phyloP scores from a whole-genome alignment of 2,888 invertebrate species.

The Apeira syringaria region DNA sequence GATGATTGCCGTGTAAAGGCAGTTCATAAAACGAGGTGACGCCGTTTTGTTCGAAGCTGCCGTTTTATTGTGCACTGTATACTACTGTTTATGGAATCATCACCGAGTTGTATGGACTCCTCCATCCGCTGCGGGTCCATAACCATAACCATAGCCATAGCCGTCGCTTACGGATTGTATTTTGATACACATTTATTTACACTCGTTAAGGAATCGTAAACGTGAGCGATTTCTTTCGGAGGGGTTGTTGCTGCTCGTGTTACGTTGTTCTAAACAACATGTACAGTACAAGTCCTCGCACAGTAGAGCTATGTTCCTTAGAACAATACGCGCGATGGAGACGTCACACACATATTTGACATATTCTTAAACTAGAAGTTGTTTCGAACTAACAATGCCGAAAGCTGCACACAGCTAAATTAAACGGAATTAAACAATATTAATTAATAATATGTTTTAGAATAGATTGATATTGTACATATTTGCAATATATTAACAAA shows the following conservation, averaged over 20 bases:
- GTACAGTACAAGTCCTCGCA: slow-evolving; percentile 13
- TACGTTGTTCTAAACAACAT: slow-evolving; percentile 34
- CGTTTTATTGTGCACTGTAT: slow-evolving; percentile 80
- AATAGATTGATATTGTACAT: too few relatives aligned
- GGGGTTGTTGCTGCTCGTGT: slow-evolving; percentile 10
- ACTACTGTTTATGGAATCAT: slow-evolving; percentile 83
- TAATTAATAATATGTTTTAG: too few relatives aligned
- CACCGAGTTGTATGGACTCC: slow-evolving; percentile 79
- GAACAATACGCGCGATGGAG: too few relatives aligned
- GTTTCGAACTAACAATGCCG: too few relatives aligned
- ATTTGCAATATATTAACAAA: too few relatives aligned
- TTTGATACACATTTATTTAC: slow-evolving; percentile 73
- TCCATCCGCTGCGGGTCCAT: slow-evolving; percentile 73
- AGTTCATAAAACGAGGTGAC: slow-evolving; percentile 75
- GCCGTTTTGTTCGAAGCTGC: slow-evolving; percentile 72
- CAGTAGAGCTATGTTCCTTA: not conserved
- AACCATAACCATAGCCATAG: too few relatives aligned
- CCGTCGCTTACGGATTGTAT: slow-evolving; percentile 75
- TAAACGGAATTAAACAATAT: too few relatives aligned
- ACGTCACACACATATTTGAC: too few relatives aligned
- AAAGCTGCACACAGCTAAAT: too few relatives aligned
- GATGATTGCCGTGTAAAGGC: slow-evolving; percentile 54
- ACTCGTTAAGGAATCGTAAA: slow-evolving; percentile 55
- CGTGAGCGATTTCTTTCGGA: slow-evolving; percentile 31
- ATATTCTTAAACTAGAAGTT: too few relatives aligned